Conservation (phyloP, 2,113 vertebrate genomes). For the Harpagus bidentatus region DNA sequence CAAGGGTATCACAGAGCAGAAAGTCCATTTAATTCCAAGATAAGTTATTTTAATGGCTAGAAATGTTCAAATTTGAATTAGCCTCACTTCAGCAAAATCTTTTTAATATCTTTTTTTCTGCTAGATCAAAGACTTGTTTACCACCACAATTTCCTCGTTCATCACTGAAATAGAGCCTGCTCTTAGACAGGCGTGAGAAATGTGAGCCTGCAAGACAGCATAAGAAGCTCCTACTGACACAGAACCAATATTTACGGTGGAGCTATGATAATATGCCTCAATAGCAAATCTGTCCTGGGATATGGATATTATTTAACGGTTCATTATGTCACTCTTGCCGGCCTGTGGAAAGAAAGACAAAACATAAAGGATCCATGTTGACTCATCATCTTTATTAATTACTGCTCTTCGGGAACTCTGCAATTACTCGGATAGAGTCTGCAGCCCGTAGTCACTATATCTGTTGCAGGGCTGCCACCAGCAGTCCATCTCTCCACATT, state of each 20-base stretch:
- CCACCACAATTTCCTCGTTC: neutral
- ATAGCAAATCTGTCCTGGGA: neutral
- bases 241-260: neutral
- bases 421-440: neutral
- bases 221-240: neutral
- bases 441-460: neutral
- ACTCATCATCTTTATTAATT: neutral
- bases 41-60: neutral
- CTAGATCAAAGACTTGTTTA: conserved; percentile 40
- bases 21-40: neutral
- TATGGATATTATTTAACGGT: neutral
- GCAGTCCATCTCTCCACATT: neutral
- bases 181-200: neutral
- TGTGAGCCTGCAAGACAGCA: neutral
- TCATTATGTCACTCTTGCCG: neutral
- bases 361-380: neutral
- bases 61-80: conserved; percentile 24
- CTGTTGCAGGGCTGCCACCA: neutral
- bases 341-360: neutral
- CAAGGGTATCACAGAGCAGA: neutral
- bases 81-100: conserved; percentile 20
- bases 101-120: neutral
- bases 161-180: neutral
- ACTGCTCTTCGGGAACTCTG: neutral
- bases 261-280: neutral